These are phyloP conservation scores for Gadus macrocephalus DNA, from an alignment of 2,113 vertebrate species.

Conservation along the genomic window DNA sequence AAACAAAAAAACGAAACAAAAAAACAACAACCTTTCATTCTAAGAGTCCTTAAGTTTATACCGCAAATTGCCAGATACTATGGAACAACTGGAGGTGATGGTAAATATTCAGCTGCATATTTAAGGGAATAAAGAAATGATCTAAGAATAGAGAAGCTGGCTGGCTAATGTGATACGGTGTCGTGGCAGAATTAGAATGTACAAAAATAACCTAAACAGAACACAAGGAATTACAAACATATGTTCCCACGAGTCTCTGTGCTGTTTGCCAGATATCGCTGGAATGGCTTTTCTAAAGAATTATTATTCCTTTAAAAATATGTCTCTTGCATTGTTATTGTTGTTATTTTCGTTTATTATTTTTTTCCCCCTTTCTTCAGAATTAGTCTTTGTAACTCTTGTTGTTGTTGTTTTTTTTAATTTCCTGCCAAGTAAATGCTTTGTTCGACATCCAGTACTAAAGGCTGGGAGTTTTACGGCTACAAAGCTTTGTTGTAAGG, in stretches of 20 bases:
- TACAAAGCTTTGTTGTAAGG: slow-evolving; percentile 70
- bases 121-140: slow-evolving; percentile 4
- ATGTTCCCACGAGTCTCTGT: slow-evolving; percentile 67
- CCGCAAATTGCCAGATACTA: slow-evolving; percentile 31
- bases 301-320: slow-evolving; percentile 74
- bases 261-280: slow-evolving; percentile 69
- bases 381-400: slow-evolving; percentile 74
- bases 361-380: slow-evolving; percentile 53
- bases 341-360: slow-evolving; percentile 46
- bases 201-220: slow-evolving; percentile 73
- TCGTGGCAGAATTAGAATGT: slow-evolving; percentile 70
- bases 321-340: slow-evolving; percentile 72
- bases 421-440: slow-evolving; percentile 72
- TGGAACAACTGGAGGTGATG: slow-evolving; percentile 55
- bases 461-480: slow-evolving; percentile 66
- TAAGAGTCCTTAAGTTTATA: not conserved
- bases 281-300: slow-evolving; percentile 73
- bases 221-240: slow-evolving; percentile 74
- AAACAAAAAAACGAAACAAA: too few species aligned
- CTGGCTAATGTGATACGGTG: slow-evolving; percentile 65
- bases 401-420: slow-evolving; percentile 61
- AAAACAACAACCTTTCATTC: not conserved
- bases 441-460: slow-evolving; percentile 75
- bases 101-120: slow-evolving; percentile 49
- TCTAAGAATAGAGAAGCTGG: slow-evolving; percentile 71